Base-by-base conservation (phyloP, 2,888 invertebrate species). In the Scaptomyza caliginosa region DNA sequence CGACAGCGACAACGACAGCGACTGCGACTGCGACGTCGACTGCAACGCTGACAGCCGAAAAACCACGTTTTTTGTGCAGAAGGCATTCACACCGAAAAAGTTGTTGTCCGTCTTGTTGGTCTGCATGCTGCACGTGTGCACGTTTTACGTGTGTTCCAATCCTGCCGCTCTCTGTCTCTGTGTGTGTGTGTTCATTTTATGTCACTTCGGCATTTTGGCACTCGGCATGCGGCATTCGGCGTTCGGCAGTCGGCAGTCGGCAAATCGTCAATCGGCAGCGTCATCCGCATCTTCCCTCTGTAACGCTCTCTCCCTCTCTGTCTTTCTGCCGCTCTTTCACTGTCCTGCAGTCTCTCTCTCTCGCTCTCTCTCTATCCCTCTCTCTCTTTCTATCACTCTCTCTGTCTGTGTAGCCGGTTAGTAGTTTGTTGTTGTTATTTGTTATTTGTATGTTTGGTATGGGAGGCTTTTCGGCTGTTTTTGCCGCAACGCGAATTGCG, bases 71-170 rank as follows among this genome's bases (percentile, higher is more conserved):
- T 79, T 79, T 85, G 78, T 90, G 91, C 91, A 90, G 90, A 90
- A 90, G 90, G 89, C 91, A 90, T 91, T 90, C 90, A 90, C 91
- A 90, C 91, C 89, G 77, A 88, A 87, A 81, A 89, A 72, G 67
- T 72, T 72, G 45, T 67, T 71, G 56, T 40, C 24, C 50, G 46
- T 21, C 21, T 45, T 52, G 39, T 60, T 24, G 50, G 62, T 57
- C 74, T 74, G 74, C 78, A 74, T 67, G 69, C 74, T 77, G 73
- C 77, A 81, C 71, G 82, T 77, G 79, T 67, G 71, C 75, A 72
- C 71, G 81, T 70, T 75, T 66, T 59, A 55, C 56, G 34, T 51
- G 57, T 63, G 54, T 7, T n/a, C 19, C 38, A 39, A n/a, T n/a
- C n/a, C n/a, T n/a, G 28, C 21, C 16, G 34, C 21, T 34, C 7